These are phyloP conservation scores for Empidonax alnorum DNA, from an alignment of 2,113 vertebrate genomes.

Conservation along the genomic window DNA sequence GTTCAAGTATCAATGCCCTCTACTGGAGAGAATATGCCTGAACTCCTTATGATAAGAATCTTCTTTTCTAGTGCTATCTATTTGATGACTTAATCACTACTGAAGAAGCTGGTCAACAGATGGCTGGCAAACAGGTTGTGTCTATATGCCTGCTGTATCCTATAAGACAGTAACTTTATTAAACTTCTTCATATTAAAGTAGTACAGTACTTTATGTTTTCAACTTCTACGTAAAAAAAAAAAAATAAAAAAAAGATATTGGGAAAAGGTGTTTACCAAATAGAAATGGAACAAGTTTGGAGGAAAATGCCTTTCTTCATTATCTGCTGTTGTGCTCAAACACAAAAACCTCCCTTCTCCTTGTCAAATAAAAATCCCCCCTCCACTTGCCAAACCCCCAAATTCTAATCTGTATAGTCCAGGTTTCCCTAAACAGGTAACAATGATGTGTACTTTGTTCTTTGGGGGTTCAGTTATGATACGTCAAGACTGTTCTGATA, in stretches of 20 bases:
- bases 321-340: background rate
- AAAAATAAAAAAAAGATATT: background rate
- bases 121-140: background rate
- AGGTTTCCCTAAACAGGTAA: background rate
- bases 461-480: background rate
- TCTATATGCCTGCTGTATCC: background rate
- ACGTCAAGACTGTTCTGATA: background rate
- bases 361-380: fast-evolving
- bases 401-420: background rate
- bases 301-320: background rate
- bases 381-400: background rate
- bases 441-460: background rate
- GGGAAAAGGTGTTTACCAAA: background rate
- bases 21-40: background rate
- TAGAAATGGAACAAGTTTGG: background rate
- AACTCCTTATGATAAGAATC: background rate
- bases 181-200: background rate
- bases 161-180: background rate
- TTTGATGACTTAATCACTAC: background rate
- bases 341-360: fast-evolving
- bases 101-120: background rate
- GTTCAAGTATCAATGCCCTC: background rate
- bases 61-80: background rate
- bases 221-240: background rate
- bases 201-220: background rate